Base-by-base conservation (phyloP, 2,113 vertebrate species). In the Plectropomus leopardus region DNA sequence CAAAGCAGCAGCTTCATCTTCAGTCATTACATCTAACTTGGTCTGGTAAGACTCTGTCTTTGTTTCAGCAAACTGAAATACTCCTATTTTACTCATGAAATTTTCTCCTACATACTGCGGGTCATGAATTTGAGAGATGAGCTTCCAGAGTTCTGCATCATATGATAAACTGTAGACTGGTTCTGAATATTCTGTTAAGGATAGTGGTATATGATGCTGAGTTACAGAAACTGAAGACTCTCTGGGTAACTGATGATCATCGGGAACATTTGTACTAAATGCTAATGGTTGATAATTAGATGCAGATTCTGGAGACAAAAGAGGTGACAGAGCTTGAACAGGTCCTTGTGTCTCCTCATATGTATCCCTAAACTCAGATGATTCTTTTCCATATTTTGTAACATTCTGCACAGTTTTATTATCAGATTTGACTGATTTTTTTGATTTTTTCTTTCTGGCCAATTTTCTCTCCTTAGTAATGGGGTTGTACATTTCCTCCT, bases 61-160 rank as follows among this genome's bases (percentile, higher is more conserved):
- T 45, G 36, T 51, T 44, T 16, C 42, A 55, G 34, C 21, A 16
- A 75, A 73, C 26, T 80, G 72, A 84, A 82, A 65, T 21, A 53
- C 32, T 71, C 19, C 75, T 21, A 36, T 55, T 70, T 88, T 84
- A 59, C 42, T 50, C 26, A 24, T 60, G 44, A 78, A 80, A 6
- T 82, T 87, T 79, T 93, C 71, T 32, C 88, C 90, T 58, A 82
- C 81, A 74, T 93, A 94, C 42, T 93, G 94, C 23, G 92, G 87
- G 73, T 95, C 94, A 78, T 23, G 40, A 10, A 93, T 73, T 54
- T 93, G 91, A 66, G 93, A 92, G 23, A 95, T 89, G 17, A 90
- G 76, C 45, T 88, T 93, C 76, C 76, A 72, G 5, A 63, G 16
- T 19, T 88, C 78, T 68, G 61, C 60, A 81, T 91, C 83, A 75